Evolutionary conservation across 2,113 vertebrate genomes (phyloP), one percentile per base, ranked within the genome.

Genomic region (Poeciliopsis occidentalis): DNA sequence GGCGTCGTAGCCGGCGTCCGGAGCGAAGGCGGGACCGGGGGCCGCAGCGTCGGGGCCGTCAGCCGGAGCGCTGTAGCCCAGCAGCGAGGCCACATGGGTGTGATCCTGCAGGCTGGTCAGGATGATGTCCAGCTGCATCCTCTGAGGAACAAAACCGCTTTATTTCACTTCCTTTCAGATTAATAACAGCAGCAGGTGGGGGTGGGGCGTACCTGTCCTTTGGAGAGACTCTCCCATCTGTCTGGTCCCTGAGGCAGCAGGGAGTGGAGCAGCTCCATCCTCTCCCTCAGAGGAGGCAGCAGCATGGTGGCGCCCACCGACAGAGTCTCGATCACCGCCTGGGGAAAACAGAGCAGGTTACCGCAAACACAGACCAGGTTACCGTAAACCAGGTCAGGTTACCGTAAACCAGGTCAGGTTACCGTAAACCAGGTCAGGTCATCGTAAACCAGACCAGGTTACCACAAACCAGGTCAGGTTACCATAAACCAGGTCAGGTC

Each of bases 221-320:
- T 99, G 44, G 97, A 98, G 76, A 99, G 95, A 70, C 97, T 99
- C 92, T 99, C 98, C 98, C 97, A 99, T 87, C 98, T 90, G 87
- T 99, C 98, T 15, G 98, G 98, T 44, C 98, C 98, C 88, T 99
- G 98, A 29, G 98, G 98, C 73, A 99, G 91, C 79, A 99, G 94
- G 3, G 97, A 96, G 91, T 99, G 98, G 0, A 99, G 94, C 24
- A 99, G 95, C 85, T 99, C 98, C 98, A 99, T 99, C 68, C 98
- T 95, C 89, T 99, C 98, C 82, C 97, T 91, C 73, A 99, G 90
- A 0, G 98, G 98, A 75, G 98, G 98, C 80, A 99, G 95, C 4
- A 99, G 90, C 98, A 99, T 99, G 37, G 98, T 98, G 19, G 98
- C 98, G 67, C 98, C 98, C 51, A 99, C 98, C n/a, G 98, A 99